Conservation (phyloP, 2,113 vertebrate species). For the Pleuronectes platessa region DNA sequence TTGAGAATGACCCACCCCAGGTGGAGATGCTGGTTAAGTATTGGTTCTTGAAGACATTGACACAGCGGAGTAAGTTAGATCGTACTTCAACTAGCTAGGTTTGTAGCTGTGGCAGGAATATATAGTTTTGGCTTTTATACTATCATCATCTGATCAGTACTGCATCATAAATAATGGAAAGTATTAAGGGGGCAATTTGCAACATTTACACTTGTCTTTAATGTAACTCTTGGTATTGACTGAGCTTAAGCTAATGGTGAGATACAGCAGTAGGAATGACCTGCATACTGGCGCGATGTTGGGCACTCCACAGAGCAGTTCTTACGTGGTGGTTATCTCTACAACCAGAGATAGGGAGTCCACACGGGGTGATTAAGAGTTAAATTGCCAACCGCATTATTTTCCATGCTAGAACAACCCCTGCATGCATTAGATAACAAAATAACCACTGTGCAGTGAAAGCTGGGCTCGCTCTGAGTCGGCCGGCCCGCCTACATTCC, state of each 20-base stretch:
- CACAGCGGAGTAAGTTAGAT: no score
- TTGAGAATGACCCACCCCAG: background rate
- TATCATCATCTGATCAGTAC: background rate
- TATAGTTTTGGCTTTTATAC: background rate
- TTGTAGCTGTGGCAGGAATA: background rate
- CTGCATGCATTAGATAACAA: conserved; percentile 62
- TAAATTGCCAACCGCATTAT: conserved; percentile 44
- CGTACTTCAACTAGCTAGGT: background rate
- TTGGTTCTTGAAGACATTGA: no score
- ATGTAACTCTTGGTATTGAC: background rate
- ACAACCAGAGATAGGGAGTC: conserved; percentile 3
- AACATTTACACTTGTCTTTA: conserved; percentile 2
- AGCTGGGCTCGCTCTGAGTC: conserved; percentile 35
- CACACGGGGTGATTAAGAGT: conserved; percentile 13
- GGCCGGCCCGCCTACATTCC: conserved; percentile 53
- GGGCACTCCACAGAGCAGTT: conserved; percentile 1
- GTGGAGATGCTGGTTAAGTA: no score
- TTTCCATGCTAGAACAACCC: conserved; percentile 46
- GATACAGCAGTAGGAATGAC: background rate
- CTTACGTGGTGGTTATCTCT: background rate
- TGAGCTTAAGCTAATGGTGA: background rate
- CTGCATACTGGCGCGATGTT: background rate
- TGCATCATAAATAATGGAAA: background rate
- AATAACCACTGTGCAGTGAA: conserved; percentile 56
- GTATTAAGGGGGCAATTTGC: background rate